A percentile compares a stretch with the other conserved stretches of the same genome.
phyloP scores from a whole-genome alignment of 2,113 vertebrate species.

The Triplophysa tibetana region DNA sequence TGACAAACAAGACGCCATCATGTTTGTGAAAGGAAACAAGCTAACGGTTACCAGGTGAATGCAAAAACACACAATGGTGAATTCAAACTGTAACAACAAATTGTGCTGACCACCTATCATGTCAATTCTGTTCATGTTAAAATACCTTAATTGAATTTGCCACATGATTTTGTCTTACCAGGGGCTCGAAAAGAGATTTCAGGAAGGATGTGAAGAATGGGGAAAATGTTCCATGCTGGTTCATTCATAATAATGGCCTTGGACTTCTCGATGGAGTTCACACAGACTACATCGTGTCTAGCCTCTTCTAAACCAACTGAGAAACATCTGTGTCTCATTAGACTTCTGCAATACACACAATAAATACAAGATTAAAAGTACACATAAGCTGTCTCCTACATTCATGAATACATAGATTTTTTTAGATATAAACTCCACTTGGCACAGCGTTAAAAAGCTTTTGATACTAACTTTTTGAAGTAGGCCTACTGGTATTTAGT shows the following conservation, averaged over 20 bases:
- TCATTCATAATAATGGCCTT: conserved; percentile 85
- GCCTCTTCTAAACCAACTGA: conserved; percentile 65
- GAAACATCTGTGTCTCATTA: not conserved
- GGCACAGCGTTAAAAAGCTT: not conserved
- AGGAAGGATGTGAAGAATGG: conserved; percentile 70
- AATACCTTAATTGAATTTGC: not conserved
- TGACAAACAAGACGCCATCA: conserved; percentile 89
- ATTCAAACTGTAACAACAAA: not conserved
- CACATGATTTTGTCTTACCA: conserved; percentile 57
- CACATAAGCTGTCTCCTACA: not conserved
- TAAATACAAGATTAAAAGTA: not conserved
- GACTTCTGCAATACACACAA: not conserved
- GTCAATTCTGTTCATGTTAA: not conserved
- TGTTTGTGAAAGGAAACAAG: conserved; percentile 85
- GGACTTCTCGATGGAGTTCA: conserved; percentile 85
- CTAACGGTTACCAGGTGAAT: conserved; percentile 89
- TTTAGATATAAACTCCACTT: not conserved
- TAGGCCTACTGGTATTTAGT: no score
- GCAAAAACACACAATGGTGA: not conserved
- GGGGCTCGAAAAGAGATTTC: conserved; percentile 93
- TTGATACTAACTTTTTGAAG: no score
- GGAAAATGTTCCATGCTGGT: conserved; percentile 84
- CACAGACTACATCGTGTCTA: conserved; percentile 80
- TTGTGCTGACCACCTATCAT: not conserved
- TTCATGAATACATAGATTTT: not conserved